Evolutionary conservation across 2,888 invertebrate species (phyloP), one percentile per base, ranked within the genome.

Genomic region (Cerastis leucographa): DNA sequence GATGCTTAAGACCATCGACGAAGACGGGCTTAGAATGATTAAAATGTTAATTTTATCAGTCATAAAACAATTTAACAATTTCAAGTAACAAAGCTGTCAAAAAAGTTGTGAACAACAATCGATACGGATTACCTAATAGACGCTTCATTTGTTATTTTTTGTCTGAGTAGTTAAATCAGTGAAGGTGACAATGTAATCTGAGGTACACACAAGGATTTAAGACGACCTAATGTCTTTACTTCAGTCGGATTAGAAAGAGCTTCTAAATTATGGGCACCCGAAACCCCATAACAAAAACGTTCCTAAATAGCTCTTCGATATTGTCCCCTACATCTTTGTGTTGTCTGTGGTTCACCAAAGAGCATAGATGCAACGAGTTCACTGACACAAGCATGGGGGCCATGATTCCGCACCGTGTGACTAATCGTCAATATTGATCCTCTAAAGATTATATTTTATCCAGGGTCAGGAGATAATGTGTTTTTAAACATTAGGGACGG

Each of bases 391-490:
- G 54, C 70, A 85, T 86, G 86, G 85, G 89, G 89, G 87, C 87
- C 87, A 83, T 85, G 74, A 86, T 74, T 86, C 85, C 81, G 87
- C 81, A 85, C 77, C 78, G 78, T 77, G 81, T 89, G 89, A 88
- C 89, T 90, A 86, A 90, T 86, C 86, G 87, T 89, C 89, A 91
- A 91, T 92, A 92, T 89, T 90, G 87, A 90, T 88, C 85, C 75
- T 62, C 49, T 46, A 17, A 66, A 81, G 81, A 82, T 80, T 75
- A 74, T 64, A 81, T 81, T 78, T 85, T 74, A 66, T 75, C 74
- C 71, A 78, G 72, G 78, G 78, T 85, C 85, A 84, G 70, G 35
- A 73, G 67, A 84, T 80, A 73, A 83, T 84, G 76, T 84, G 73
- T 73, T 76, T 80, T 80, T 80, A 76, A 83, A 73, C 81, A 83